These are phyloP conservation scores for Lampris incognitus DNA, from an alignment of 2,113 vertebrate genomes.

Conservation along the genomic window DNA sequence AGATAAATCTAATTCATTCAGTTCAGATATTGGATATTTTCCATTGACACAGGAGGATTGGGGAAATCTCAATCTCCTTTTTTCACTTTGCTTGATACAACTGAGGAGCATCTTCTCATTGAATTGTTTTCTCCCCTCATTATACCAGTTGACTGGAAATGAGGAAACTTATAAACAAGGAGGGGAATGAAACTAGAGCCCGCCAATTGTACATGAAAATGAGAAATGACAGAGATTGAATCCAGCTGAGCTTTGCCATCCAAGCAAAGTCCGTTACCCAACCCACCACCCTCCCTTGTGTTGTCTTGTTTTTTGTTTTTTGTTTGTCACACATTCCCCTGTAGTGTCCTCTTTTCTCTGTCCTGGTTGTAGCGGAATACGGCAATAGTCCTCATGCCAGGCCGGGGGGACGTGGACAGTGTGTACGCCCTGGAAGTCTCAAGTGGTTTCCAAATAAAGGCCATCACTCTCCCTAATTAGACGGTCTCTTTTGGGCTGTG, in stretches of 20 bases:
- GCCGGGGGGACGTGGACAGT: conserved; percentile 82
- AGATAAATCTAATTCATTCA: conserved; percentile 44
- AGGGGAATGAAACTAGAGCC: conserved; percentile 34
- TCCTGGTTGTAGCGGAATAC: conserved; percentile 58
- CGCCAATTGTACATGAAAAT: conserved; percentile 16
- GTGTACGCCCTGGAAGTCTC: conserved; percentile 75
- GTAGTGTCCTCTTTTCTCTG: conserved; percentile 46
- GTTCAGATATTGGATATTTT: conserved; percentile 38
- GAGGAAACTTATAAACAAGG: conserved; percentile 12
- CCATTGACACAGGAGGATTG: background rate
- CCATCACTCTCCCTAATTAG: conserved; percentile 97
- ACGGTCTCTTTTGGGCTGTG: conserved; percentile 85
- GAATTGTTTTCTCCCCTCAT: conserved; percentile 17
- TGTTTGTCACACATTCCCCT: conserved; percentile 22
- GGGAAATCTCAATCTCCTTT: conserved; percentile 21
- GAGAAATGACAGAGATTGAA: conserved; percentile 36
- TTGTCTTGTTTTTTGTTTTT: conserved; percentile 23
- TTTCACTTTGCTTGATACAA: background rate
- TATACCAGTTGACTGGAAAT: background rate
- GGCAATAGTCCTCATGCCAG: conserved; percentile 68
- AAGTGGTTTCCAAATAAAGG: conserved; percentile 88
- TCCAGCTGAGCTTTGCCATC: conserved; percentile 32
- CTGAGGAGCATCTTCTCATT: conserved; percentile 1
- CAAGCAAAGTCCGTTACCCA: conserved; percentile 22
- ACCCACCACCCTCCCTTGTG: conserved; percentile 16